phyloP scores from a whole-genome alignment of 1,140 invertebrate species.

The Anoplolepis gracilipes region DNA sequence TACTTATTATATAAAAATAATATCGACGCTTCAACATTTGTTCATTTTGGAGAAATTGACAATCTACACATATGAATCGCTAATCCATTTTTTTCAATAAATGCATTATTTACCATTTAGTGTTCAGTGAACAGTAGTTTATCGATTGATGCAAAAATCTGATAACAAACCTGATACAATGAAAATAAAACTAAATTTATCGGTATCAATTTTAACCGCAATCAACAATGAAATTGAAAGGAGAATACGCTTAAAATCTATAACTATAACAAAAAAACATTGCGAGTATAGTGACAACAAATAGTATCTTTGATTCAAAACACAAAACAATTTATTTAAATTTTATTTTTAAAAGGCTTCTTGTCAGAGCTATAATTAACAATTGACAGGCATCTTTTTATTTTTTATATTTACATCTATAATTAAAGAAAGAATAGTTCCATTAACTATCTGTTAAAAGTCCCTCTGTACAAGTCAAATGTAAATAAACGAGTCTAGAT shows the following conservation, averaged over 20 bases:
- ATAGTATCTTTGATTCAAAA: neutral
- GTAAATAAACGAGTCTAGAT: neutral
- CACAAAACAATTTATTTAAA: neutral
- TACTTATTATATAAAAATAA: neutral
- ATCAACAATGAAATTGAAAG: constrained; percentile 24
- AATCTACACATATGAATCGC: neutral
- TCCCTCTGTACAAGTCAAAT: neutral
- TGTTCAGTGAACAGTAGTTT: neutral
- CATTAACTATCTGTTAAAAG: neutral
- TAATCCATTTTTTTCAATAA: constrained; percentile 10
- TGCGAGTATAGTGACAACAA: neutral
- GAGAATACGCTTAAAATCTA: neutral
- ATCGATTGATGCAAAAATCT: constrained; percentile 6
- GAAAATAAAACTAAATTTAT: neutral
- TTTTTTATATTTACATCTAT: neutral
- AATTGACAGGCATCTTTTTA: neutral
- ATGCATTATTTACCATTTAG: constrained; percentile 25
- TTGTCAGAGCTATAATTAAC: neutral
- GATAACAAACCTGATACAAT: neutral
- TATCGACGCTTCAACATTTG: neutral
- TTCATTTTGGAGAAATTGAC: neutral
- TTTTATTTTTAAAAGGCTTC: neutral
- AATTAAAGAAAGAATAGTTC: neutral
- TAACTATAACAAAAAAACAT: neutral
- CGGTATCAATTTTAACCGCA: neutral